Evolutionary conservation across 2,113 vertebrate species (phyloP), one percentile per base, ranked within the genome.

Genomic region (Myrmophylax atrothorax): DNA sequence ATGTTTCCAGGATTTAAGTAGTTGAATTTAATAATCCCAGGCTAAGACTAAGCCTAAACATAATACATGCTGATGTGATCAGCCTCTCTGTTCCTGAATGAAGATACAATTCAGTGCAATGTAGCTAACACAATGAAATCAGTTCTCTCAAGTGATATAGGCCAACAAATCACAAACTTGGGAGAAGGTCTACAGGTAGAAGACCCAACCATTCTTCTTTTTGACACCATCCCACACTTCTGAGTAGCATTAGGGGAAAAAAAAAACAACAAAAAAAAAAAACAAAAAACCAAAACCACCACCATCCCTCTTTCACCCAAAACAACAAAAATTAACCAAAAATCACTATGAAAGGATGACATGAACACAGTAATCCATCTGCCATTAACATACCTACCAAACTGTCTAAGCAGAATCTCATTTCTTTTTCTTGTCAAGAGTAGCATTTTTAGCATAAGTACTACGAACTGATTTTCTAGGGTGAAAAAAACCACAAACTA

Each of bases 1-100:
- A 90, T 12, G 35, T 74, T 91, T 89, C 59, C 47, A 91, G 29
- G 23, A 68, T 79, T 93, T 62, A 95, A 84, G 72, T 63, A 58
- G 55, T 87, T 95, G 87, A 53, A 82, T 70, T 87, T 85, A 78
- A 93, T 92, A 95, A 84, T 23, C 26, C 22, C 55, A 67, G 42
- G 50, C 91, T 42, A 93, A 95, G 63, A 66, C 38, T 69, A 76
- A 82, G 49, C 46, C 53, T 83, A 63, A 88, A 96, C 72, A 42
- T 87, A 89, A 88, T 46, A 62, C 12, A 49, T 44, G 23, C 63
- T 76, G 44, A 46, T 31, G n/a, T 56, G 46, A 82, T 83, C 79
- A 56, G 81, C 67, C 25, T 53, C 40, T 69, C 50, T 70, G 24
- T 46, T 89, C 44, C 74, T 91, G 69, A 87, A 91, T 22, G 31